Conservation (phyloP, 2,113 vertebrate species). For the Melanotaenia duboulayi region DNA sequence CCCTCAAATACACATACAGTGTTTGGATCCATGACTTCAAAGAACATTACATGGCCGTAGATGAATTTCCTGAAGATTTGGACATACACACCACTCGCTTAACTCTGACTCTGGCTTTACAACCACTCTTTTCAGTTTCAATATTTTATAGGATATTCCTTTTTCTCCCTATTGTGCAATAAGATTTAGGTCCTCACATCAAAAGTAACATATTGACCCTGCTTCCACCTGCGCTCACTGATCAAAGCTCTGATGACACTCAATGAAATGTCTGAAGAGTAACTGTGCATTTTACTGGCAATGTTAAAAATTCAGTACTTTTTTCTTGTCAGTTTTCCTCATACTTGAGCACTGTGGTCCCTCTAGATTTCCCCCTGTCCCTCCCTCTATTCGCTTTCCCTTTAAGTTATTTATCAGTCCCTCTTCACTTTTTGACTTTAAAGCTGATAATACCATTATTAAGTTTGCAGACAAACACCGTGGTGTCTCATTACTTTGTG, state of each 20-base stretch:
- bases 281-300: constrained; percentile 23
- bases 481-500: too few relatives aligned
- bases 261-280: constrained; percentile 54
- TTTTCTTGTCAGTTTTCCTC: background rate
- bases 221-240: constrained; percentile 23
- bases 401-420: too few relatives aligned
- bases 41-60: background rate
- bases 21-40: constrained; percentile 4
- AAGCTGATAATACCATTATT: too few relatives aligned
- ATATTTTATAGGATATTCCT: background rate
- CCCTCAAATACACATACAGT: background rate
- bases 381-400: too few relatives aligned
- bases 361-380: too few relatives aligned
- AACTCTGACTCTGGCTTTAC: background rate
- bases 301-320: background rate
- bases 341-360: too few relatives aligned
- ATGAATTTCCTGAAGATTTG: background rate
- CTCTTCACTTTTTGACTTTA: too few relatives aligned
- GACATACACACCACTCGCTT: background rate
- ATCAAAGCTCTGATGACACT: constrained; percentile 65
- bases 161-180: background rate
- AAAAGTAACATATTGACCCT: background rate
- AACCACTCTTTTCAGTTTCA: background rate
- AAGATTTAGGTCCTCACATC: background rate
- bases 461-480: too few relatives aligned